Evolutionary conservation across 2,113 vertebrate species (phyloP).

Genomic region (Arizona elegans): DNA sequence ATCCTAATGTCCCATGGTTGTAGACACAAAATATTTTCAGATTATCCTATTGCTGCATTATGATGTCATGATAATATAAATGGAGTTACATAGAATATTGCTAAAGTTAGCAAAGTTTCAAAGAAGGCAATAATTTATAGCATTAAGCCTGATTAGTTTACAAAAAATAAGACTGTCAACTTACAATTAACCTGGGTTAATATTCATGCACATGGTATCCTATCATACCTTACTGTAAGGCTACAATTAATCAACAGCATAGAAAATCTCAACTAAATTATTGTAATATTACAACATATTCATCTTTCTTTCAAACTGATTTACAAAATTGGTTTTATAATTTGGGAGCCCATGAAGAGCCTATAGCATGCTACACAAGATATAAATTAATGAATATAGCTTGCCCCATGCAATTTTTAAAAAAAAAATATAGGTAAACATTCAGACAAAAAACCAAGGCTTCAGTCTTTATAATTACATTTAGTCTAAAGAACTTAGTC

Average conservation of each 20-base stretch:
- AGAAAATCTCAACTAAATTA: background rate
- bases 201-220: background rate
- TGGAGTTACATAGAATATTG: background rate
- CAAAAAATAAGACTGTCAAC: background rate
- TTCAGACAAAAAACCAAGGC: background rate
- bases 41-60: background rate
- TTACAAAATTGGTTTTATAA: background rate
- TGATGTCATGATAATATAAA: background rate
- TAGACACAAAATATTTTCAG: background rate
- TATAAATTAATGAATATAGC: background rate
- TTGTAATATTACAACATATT: background rate
- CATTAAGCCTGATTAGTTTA: background rate
- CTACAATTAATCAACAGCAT: background rate
- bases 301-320: background rate
- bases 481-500: slow-evolving; percentile 11
- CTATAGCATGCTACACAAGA: background rate
- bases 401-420: background rate
- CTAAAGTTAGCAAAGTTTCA: background rate
- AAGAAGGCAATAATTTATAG: background rate
- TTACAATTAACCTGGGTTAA: background rate
- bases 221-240: background rate
- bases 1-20: background rate
- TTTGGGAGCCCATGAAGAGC: background rate
- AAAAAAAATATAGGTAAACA: background rate
- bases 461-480: background rate